These are phyloP conservation scores for Oostethus manadensis DNA, from an alignment of 2,113 vertebrate species.

Conservation along the genomic window DNA sequence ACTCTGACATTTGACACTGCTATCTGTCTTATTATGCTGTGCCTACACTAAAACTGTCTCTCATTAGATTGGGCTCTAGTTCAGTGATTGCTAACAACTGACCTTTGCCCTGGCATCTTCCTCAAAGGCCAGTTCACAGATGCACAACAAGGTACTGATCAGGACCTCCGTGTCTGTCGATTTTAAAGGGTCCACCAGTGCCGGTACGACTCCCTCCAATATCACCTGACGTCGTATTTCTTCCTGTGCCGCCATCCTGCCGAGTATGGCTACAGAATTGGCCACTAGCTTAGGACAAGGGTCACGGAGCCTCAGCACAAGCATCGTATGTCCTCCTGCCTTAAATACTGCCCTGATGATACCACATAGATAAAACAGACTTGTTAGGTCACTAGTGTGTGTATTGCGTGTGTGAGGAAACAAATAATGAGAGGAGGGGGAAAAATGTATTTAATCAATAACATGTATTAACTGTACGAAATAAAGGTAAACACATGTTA, in stretches of 20 bases:
- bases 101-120: slow-evolving; percentile 76
- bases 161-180: slow-evolving; percentile 71
- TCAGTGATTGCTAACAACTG: slow-evolving; percentile 29
- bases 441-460: neutral
- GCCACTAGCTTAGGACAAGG: slow-evolving; percentile 63
- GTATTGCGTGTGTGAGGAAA: neutral
- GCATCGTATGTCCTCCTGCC: slow-evolving; percentile 68
- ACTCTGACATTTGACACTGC: no score
- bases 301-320: slow-evolving; percentile 70
- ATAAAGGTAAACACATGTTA: no score
- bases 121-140: slow-evolving; percentile 75
- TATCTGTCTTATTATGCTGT: no score
- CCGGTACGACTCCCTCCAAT: slow-evolving; percentile 56
- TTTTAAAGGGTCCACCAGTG: slow-evolving; percentile 63
- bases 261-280: slow-evolving; percentile 71
- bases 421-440: neutral
- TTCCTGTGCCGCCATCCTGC: slow-evolving; percentile 80
- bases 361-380: slow-evolving; percentile 6
- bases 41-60: no score
- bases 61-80: no score
- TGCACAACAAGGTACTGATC: slow-evolving; percentile 61
- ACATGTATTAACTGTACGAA: no score
- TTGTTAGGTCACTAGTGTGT: neutral
- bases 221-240: slow-evolving; percentile 59
- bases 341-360: slow-evolving; percentile 73